Base-by-base conservation (phyloP, 2,113 vertebrate species). In the Danionella cerebrum region DNA sequence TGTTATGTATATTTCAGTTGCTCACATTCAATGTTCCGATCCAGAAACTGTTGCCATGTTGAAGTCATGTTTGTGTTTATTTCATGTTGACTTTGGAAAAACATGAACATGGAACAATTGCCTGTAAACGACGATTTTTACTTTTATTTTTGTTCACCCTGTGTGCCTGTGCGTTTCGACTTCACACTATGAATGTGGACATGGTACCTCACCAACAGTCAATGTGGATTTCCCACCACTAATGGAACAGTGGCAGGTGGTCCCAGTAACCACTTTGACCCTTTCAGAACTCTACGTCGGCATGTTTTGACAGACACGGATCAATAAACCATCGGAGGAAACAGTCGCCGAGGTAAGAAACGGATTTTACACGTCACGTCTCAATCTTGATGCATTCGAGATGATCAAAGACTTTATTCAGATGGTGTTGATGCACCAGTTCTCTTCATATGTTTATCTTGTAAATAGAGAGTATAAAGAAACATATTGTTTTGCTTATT, bases 371-470 rank as follows among this genome's bases (percentile, higher is more conserved):
- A 50, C 21, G 42, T 22, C 39, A 16, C 4, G 59, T 44, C 24
- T 39, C 19, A 44, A 33, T 33, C 51, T 19, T 29, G 29, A 60
- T 50, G 71, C 69, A 71, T 79, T 76, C 50, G 39, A 79, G 65
- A 75, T 71, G 78, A 80, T 80, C 75, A 78, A 77, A 78, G 78
- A 84, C 84, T 77, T 18, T 50, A 82, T 84, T 83, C 81, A 78
- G 74, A 80, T 78, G 84, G 78, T 81, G 73, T 80, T 79, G 79
- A n/a, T 74, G 79, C 72, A 75, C 62, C 71, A 75, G 80, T 78
- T 64, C 77, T 79, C 76, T 73, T 83, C 85, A 84, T 82, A 79
- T 87, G 87, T 87, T 87, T 86, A 85, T 87, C 78, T 44, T 89
- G 88, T 89, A 88, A 80, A 88, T 90, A 88, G 73, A 78, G 80